Evolutionary conservation across 2,113 vertebrate species (phyloP), one percentile per base, ranked within the genome.

Genomic region (Meleagris gallopavo): DNA sequence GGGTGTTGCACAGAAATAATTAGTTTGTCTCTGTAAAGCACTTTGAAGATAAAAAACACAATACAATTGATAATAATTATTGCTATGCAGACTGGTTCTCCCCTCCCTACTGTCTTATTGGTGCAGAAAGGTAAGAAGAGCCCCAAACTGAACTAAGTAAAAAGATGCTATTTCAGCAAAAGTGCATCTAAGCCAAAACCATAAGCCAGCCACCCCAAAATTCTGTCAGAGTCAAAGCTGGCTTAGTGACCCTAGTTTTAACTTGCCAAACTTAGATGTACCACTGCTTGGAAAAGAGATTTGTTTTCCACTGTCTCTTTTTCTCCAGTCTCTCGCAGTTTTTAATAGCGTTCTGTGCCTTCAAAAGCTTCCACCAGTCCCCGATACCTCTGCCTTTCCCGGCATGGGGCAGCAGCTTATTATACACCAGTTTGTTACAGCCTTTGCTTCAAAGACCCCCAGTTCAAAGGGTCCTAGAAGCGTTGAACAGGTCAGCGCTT

Each of bases 51-150:
- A 95, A 96, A 97, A 96, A 91, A 93, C 94, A 88, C 94, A 95
- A 96, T 96, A 94, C 94, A 93, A 96, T 96, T 97, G 95, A 96
- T 96, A 96, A 97, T 97, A 97, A 96, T 95, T 96, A 93, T 95
- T 95, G 93, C 94, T 95, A 83, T 50, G 89, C 89, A 95, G 86
- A 54, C 95, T 81, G 85, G 46, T 91, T 91, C 94, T 95, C 69
- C 61, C 69, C 88, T 95, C 94, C 91, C 89, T 90, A 57, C 30
- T n/a, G 93, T 67, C 69, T 89, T 75, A 88, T 54, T 89, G 85
- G 91, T 80, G 85, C 84, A 92, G 91, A 62, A 88, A 61, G 40
- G 78, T 29, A 82, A 89, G 78, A 50, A 91, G 77, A 94, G 69
- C 76, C 62, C 83, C 94, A 65, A 94, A 60, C 55, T 93, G 91